A percentile compares a stretch with the other conserved stretches of the same genome.
Conservation (phyloP, 2,888 invertebrate genomes). For the Cerceris rybyensis region DNA sequence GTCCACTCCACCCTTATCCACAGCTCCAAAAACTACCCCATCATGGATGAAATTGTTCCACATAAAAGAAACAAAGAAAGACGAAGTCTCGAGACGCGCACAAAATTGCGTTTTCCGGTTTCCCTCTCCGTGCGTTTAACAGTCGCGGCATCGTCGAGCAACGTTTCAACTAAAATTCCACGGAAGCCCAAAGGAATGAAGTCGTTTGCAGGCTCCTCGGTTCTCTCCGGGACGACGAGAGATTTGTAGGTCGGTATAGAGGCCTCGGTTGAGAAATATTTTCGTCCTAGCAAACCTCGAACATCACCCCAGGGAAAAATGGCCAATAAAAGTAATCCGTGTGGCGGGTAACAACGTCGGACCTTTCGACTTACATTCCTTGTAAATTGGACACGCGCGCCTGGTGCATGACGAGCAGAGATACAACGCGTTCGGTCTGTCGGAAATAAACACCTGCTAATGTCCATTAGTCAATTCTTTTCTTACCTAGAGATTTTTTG, state of each 20-base stretch:
- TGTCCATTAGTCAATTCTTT: conserved; percentile 63
- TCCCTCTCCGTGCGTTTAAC: conserved; percentile 18
- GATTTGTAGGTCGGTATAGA: conserved; percentile 64
- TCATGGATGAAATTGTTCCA: too few relatives aligned
- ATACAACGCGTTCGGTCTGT: conserved; percentile 68
- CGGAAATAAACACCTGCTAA: conserved; percentile 80
- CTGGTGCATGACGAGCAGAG: conserved; percentile 62
- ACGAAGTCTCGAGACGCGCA: conserved; percentile 19
- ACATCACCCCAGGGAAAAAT: neutral
- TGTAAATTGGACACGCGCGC: conserved; percentile 66
- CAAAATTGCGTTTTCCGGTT: conserved; percentile 37
- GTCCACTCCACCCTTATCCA: too few relatives aligned
- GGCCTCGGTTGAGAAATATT: conserved; percentile 50
- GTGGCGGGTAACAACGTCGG: conserved; percentile 25
- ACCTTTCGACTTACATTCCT: conserved; percentile 48
- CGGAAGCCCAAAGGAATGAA: conserved; percentile 74
- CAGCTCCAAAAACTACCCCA: too few relatives aligned
- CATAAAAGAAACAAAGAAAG: neutral
- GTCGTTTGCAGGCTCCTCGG: conserved; percentile 67
- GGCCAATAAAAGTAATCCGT: conserved; percentile 45
- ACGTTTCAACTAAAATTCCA: conserved; percentile 78
- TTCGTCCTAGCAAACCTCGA: conserved; percentile 28
- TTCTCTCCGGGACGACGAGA: conserved; percentile 63
- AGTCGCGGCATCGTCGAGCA: conserved; percentile 14
- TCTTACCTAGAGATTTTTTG: conserved; percentile 45